Percentiles rank a stretch among this genome's conserved stretches.
Evolutionary conservation across 2,888 invertebrate genomes (phyloP).

Genomic region (Apeira syringaria): DNA sequence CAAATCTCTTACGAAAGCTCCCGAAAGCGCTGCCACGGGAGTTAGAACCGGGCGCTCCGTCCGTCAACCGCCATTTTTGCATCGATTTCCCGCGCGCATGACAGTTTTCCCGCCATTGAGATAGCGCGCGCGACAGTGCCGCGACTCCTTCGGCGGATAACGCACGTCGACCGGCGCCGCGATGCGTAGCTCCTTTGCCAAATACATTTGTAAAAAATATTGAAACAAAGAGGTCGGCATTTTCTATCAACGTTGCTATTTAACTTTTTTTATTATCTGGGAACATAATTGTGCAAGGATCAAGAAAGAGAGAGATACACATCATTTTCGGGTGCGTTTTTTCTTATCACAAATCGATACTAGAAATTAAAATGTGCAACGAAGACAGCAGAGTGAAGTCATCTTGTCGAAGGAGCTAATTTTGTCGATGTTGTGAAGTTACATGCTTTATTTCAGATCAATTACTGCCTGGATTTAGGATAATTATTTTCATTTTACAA

Average conservation of each 20-base stretch:
- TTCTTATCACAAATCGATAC: constrained; percentile 27
- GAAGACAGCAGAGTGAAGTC: constrained; percentile 9
- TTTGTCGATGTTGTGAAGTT: constrained; percentile 11
- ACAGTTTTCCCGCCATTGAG: constrained; percentile 35
- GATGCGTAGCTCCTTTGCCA: constrained; percentile 1
- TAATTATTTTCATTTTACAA: neutral
- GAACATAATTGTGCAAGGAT: neutral
- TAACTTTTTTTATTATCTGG: constrained; percentile 7
- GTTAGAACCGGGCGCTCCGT: constrained; percentile 17
- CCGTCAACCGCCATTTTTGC: constrained; percentile 39
- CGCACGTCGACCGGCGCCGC: constrained; percentile 16
- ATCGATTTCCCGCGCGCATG: constrained; percentile 81
- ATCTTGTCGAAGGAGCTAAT: constrained; percentile 4
- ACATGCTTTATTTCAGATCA: neutral
- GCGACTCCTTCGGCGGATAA: constrained; percentile 10
- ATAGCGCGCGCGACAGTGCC: constrained; percentile 24
- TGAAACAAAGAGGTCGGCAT: constrained; percentile 19
- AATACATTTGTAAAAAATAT: constrained; percentile 17
- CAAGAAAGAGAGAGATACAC: neutral
- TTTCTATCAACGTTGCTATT: constrained; percentile 1
- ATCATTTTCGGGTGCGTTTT: constrained; percentile 25
- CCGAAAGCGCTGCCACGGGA: constrained; percentile 30
- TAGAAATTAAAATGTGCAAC: constrained; percentile 26
- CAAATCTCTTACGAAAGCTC: constrained; percentile 20
- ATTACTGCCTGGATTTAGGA: neutral